Evolutionary conservation across 2,888 invertebrate genomes (phyloP).

Genomic region (Megalurothrips usitatus): DNA sequence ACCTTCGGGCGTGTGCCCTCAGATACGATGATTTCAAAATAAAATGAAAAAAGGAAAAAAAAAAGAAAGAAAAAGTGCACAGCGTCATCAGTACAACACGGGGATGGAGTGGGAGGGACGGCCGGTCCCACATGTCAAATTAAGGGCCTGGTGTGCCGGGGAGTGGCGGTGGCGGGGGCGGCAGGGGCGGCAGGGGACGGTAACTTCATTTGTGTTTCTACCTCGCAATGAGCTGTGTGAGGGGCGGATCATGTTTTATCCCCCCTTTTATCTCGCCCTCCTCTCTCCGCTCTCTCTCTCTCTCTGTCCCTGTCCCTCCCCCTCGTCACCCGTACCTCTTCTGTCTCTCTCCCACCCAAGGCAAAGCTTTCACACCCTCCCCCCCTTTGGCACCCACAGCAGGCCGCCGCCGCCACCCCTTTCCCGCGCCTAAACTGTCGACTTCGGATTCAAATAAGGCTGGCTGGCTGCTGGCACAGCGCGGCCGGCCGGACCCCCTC

Average conservation of each 20-base stretch:
- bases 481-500: too few species aligned
- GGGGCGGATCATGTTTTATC: constrained; percentile 14
- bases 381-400: too few species aligned
- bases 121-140: constrained; percentile 22
- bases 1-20: neutral
- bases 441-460: too few species aligned
- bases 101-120: neutral
- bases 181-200: too few species aligned
- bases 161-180: neutral
- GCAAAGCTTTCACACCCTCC: neutral
- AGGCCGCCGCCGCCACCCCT: too few species aligned
- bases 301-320: neutral
- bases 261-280: neutral
- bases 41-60: neutral
- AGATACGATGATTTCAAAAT: neutral
- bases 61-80: neutral
- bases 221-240: neutral
- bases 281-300: neutral
- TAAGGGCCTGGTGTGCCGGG: neutral
- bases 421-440: too few species aligned
- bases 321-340: neutral
- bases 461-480: too few species aligned
- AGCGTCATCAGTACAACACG: too few species aligned
- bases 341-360: neutral
- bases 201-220: constrained; percentile 25